Evolutionary conservation across 2,797 vertebrate genomes (phyloP), one percentile per base, ranked within the genome.

Genomic region (Characodon lateralis): DNA sequence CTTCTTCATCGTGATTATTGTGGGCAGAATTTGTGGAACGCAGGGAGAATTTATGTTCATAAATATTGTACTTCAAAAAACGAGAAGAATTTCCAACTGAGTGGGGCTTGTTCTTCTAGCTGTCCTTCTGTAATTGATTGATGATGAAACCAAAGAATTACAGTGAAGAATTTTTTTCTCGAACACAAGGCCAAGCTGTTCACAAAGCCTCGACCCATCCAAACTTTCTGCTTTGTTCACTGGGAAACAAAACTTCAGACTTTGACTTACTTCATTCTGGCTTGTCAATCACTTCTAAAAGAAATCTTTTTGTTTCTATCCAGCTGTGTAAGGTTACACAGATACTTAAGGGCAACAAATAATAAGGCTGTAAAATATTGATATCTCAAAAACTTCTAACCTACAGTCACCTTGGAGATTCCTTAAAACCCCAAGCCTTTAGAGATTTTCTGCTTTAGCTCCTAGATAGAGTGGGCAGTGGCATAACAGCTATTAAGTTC

Each of bases 321-420:
- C 50, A 65, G 72, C 63, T 73, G 75, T 77, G 78, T 76, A 87
- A 82, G 80, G 84, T 59, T 73, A 55, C 16, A 73, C 18, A 20
- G 56, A 24, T 43, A 73, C n/a, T 48, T 58, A 73, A 50, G 75
- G 85, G 84, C 87, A 89, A 73, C 72, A 81, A 89, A 89, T 89
- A 84, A 85, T 88, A 76, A 69, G 66, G 53, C 73, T 77, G 77
- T 70, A 81, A 83, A 83, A 82, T 87, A 91, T 89, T 76, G 89
- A 94, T 93, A 93, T 89, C 58, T 74, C 71, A 24, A 65, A 87
- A 81, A 91, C 70, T 78, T 83, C 84, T 72, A 85, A 73, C 78
- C 72, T 77, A 78, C 83, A 84, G 88, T 87, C 56, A 75, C 82
- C 86, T 89, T 73, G 82, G 78, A 88, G 72, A 87, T 86, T 82